phyloP scores from a whole-genome alignment of 2,888 invertebrate genomes.

The Chouioia cunea region DNA sequence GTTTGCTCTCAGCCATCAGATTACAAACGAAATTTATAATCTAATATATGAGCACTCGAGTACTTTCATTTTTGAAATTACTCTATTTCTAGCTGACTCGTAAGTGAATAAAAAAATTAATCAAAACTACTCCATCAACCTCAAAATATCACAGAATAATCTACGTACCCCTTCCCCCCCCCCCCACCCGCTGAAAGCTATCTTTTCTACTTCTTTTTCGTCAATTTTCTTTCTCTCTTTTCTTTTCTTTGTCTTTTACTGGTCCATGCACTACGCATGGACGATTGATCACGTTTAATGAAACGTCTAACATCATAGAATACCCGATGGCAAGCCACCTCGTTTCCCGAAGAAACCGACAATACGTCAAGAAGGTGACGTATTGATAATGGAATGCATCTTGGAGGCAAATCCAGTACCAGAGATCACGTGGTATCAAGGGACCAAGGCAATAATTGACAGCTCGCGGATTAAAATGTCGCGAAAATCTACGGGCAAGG shows the following conservation, averaged over 20 bases:
- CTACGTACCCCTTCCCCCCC: neutral
- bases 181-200: neutral
- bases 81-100: no score
- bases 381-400: slow-evolving; percentile 95
- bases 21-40: no score
- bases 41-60: no score
- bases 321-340: slow-evolving; percentile 95
- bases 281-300: neutral
- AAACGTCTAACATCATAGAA: slow-evolving; percentile 78
- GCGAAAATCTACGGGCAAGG: slow-evolving; percentile 88
- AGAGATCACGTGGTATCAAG: slow-evolving; percentile 96
- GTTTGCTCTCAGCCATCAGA: no score
- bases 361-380: slow-evolving; percentile 92
- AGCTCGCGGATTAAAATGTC: slow-evolving; percentile 91
- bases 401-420: slow-evolving; percentile 96
- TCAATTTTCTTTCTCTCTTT: neutral
- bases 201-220: neutral
- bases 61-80: no score
- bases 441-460: slow-evolving; percentile 85
- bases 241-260: neutral
- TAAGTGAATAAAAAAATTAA: no score
- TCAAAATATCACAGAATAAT: no score
- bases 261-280: neutral
- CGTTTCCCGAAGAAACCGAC: slow-evolving; percentile 97
- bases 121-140: no score